Conservation (phyloP, 2,113 vertebrate species). For the Pluvialis apricaria region DNA sequence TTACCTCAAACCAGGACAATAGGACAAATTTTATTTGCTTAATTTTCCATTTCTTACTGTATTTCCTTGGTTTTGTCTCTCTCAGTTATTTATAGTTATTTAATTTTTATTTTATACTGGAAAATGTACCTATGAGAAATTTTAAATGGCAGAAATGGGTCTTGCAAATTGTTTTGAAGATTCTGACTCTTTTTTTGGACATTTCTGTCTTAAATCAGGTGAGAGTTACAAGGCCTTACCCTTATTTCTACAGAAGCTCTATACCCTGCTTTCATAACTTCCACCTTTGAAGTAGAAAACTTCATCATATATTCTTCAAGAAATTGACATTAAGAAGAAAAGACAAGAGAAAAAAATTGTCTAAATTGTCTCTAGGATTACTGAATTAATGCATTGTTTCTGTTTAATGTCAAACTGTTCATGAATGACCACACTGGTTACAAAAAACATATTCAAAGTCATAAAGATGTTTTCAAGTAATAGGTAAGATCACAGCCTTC, state of each 20-base stretch:
- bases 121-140: background rate
- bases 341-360: background rate
- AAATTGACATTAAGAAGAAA: background rate
- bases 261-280: background rate
- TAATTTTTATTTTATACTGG: background rate
- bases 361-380: background rate
- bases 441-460: background rate
- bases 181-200: background rate
- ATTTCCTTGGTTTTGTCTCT: background rate
- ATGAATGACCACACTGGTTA: background rate
- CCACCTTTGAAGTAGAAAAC: background rate
- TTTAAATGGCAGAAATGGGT: background rate
- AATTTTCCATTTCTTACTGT: background rate
- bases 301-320: background rate
- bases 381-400: background rate
- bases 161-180: background rate
- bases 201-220: background rate
- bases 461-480: background rate
- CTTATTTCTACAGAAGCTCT: background rate
- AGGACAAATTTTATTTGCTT: background rate
- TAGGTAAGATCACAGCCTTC: background rate
- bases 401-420: background rate
- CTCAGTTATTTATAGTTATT: background rate
- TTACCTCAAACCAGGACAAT: too few species aligned
- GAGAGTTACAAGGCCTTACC: background rate